These are phyloP conservation scores for Petroica traversi DNA, from an alignment of 2,113 vertebrate genomes.

Conservation along the genomic window DNA sequence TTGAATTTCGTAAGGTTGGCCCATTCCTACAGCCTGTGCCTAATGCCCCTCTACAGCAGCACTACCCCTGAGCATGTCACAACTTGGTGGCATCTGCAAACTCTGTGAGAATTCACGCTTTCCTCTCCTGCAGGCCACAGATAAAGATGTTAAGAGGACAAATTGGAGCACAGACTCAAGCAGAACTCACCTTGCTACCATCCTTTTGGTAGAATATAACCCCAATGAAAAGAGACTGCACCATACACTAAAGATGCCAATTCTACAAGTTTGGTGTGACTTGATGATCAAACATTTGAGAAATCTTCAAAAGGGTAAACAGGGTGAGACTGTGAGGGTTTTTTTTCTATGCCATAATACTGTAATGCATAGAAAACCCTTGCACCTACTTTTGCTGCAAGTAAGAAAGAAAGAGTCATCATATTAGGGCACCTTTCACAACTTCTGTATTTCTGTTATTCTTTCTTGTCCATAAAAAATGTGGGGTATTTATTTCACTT, in stretches of 20 bases:
- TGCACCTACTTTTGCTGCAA: neutral
- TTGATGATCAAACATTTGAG: neutral
- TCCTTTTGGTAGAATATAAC: neutral
- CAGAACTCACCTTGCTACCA: neutral
- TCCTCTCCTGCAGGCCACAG: neutral
- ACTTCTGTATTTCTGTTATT: neutral
- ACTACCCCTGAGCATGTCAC: neutral
- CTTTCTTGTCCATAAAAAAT: neutral
- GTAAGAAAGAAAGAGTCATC: neutral
- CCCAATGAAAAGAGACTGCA: neutral
- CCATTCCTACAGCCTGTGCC: neutral
- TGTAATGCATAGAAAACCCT: neutral
- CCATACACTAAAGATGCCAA: neutral
- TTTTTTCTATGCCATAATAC: neutral
- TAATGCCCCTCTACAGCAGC: neutral
- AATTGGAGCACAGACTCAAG: rapidly evolving
- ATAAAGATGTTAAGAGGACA: neutral
- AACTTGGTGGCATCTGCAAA: neutral
- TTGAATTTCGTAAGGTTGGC: neutral
- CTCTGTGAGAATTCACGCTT: neutral
- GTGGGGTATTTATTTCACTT: neutral
- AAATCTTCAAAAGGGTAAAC: neutral
- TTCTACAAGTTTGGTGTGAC: neutral
- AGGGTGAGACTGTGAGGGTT: neutral
- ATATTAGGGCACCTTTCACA: neutral